Conservation (phyloP, 2,113 vertebrate species). For the Athene cunicularia region DNA sequence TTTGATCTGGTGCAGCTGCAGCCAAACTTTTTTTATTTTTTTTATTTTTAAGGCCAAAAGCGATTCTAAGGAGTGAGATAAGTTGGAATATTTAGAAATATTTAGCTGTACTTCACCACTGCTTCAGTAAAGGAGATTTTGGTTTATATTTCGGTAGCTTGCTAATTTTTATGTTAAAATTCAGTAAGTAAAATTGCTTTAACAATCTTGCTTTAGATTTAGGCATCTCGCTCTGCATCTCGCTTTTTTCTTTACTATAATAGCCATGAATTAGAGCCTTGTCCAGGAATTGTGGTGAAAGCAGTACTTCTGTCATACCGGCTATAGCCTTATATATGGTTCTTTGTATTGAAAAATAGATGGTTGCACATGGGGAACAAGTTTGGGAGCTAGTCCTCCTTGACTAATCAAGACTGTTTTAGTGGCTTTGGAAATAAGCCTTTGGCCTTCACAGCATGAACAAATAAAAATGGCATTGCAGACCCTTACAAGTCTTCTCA, state of each 20-base stretch:
- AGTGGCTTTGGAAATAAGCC: not conserved
- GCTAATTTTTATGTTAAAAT: not conserved
- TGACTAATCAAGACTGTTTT: not conserved
- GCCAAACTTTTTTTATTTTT: not conserved
- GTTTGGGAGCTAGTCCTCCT: not conserved
- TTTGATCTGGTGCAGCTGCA: not conserved
- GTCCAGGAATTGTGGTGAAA: not conserved
- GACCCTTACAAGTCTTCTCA: not conserved
- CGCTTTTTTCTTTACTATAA: not conserved
- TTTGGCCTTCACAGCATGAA: not conserved
- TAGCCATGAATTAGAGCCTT: not conserved
- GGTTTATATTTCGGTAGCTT: not conserved
- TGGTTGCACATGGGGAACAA: not conserved
- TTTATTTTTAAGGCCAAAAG: not conserved
- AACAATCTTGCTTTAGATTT: not conserved
- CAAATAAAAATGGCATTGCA: not conserved
- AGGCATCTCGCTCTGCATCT: not conserved
- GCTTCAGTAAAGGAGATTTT: not conserved
- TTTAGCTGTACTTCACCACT: not conserved
- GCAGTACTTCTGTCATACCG: not conserved
- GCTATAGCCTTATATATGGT: not conserved
- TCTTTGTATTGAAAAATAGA: not conserved
- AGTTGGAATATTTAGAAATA: not conserved
- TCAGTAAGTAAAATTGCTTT: not conserved
- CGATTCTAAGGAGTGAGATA: not conserved